Conservation (phyloP, 2,113 vertebrate genomes). For the Cnemophilus loriae region DNA sequence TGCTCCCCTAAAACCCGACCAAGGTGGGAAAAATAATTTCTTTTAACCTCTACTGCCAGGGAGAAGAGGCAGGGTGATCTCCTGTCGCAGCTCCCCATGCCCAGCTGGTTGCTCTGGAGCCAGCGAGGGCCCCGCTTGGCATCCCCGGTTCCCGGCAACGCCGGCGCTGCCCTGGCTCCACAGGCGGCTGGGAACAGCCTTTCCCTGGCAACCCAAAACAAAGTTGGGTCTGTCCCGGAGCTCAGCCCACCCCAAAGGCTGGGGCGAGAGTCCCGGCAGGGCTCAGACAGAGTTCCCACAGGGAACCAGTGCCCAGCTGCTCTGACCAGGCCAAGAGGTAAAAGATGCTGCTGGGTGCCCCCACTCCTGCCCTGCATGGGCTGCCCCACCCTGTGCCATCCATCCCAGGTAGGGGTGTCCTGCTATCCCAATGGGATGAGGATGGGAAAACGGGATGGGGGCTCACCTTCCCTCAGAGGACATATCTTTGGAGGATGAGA, state of each 20-base stretch:
- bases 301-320: neutral
- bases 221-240: neutral
- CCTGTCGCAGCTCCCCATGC: fast-evolving
- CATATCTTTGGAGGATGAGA: fast-evolving
- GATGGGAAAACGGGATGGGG: neutral
- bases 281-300: neutral
- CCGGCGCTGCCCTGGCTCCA: neutral
- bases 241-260: neutral
- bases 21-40: neutral
- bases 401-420: fast-evolving
- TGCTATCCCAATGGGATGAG: neutral
- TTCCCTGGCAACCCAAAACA: slow-evolving; percentile 27
- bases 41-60: neutral
- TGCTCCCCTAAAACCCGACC: neutral
- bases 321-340: neutral
- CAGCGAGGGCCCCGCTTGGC: neutral
- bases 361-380: neutral
- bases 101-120: neutral
- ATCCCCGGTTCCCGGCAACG: neutral
- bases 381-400: neutral
- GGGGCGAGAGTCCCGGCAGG: neutral
- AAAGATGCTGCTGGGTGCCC: neutral
- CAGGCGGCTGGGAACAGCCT: neutral
- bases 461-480: neutral
- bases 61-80: neutral